Percentiles rank a stretch among this genome's conserved stretches.
Conservation (phyloP, 2,888 invertebrate genomes). For the Lydus trimaculatus region DNA sequence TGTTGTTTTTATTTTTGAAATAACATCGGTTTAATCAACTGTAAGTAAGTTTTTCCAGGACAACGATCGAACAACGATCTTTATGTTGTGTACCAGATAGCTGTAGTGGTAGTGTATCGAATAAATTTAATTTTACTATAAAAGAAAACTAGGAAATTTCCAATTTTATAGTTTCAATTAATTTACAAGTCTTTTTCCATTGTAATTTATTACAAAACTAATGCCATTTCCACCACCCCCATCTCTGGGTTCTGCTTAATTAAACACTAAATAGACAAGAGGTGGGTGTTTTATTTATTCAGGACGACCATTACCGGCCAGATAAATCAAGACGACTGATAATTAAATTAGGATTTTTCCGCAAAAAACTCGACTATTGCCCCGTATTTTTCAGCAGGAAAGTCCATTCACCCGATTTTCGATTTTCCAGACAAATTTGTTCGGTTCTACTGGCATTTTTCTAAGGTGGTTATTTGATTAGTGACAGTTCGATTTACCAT, state of each 20-base stretch:
- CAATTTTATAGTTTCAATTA: not conserved
- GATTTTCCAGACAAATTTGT: not conserved
- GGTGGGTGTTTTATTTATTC: not conserved
- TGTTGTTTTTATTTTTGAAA: not conserved
- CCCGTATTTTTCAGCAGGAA: not conserved
- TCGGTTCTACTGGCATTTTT: not conserved
- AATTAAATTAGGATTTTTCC: not conserved
- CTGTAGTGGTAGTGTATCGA: not conserved
- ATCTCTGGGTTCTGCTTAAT: constrained; percentile 17
- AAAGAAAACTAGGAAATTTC: not conserved
- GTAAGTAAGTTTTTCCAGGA: too few relatives aligned
- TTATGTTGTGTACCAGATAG: not conserved
- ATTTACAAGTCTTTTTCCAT: not conserved
- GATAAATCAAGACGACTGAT: not conserved
- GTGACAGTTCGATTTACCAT: not conserved
- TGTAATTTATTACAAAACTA: constrained; percentile 21
- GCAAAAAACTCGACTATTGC: not conserved
- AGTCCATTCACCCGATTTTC: not conserved
- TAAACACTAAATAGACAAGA: constrained; percentile 12
- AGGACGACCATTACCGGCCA: not conserved
- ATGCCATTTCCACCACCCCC: constrained; percentile 21
- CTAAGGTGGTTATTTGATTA: not conserved
- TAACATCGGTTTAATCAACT: too few relatives aligned
- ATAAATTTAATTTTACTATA: not conserved
- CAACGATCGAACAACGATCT: not conserved